Evolutionary conservation across 2,113 vertebrate species (phyloP).

Genomic region (Peromyscus maniculatus): DNA sequence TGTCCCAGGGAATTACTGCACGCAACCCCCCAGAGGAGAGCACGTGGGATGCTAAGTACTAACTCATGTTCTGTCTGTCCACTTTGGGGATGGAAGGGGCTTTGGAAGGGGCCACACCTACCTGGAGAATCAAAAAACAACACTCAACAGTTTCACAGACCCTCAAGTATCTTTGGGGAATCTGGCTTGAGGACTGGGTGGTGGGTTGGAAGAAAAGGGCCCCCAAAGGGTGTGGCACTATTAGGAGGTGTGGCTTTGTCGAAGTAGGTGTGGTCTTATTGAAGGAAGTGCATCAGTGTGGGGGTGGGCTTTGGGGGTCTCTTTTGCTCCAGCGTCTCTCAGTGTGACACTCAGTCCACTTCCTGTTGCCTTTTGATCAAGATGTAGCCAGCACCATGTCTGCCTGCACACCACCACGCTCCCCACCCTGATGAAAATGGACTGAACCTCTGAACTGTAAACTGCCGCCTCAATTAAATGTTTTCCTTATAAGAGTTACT

Average conservation of each 20-base stretch:
- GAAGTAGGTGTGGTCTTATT: not conserved
- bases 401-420: not conserved
- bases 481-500: too few species aligned
- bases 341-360: not conserved
- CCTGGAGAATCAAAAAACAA: constrained; percentile 29
- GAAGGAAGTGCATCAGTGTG: not conserved
- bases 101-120: not conserved
- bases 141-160: not conserved
- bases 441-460: not conserved
- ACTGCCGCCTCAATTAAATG: too few species aligned
- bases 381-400: not conserved
- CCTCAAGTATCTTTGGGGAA: not conserved
- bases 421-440: not conserved
- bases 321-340: not conserved
- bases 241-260: not conserved
- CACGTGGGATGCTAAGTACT: not conserved
- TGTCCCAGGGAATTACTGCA: not conserved
- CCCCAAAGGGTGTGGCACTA: not conserved
- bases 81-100: not conserved
- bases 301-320: not conserved
- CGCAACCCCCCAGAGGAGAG: not conserved
- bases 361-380: not conserved
- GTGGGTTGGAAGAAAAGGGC: not conserved
- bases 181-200: constrained; percentile 1
- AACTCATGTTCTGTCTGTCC: not conserved